These are phyloP conservation scores for Pterostichus niger DNA, from an alignment of 2,888 invertebrate species.

Conservation along the genomic window DNA sequence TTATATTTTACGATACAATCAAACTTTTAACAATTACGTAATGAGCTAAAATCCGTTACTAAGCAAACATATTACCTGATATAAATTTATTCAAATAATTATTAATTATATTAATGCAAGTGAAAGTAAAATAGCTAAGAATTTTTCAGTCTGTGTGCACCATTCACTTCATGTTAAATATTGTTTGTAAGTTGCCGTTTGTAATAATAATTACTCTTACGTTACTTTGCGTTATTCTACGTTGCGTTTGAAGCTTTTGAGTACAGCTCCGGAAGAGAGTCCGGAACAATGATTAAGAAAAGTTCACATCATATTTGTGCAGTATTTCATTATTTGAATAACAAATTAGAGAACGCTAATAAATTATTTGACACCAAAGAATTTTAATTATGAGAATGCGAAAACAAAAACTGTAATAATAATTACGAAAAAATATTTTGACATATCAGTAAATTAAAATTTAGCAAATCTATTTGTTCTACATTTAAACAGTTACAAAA, in stretches of 20 bases:
- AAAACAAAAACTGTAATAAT: neutral
- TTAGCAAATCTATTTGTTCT: conserved; percentile 36
- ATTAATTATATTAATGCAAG: conserved; percentile 48
- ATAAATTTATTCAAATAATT: conserved; percentile 55
- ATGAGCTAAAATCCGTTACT: conserved; percentile 16
- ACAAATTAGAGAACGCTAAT: neutral
- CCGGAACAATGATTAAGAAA: conserved; percentile 29
- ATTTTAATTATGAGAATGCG: conserved; percentile 9
- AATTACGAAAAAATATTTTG: conserved; percentile 19
- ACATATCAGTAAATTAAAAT: conserved; percentile 19
- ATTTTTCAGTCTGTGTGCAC: conserved; percentile 33
- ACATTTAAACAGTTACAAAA: conserved; percentile 29
- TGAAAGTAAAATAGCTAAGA: conserved; percentile 55
- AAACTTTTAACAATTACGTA: conserved; percentile 33
- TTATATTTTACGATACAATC: conserved; percentile 33
- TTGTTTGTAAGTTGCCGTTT: neutral
- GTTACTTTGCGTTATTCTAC: conserved; percentile 20
- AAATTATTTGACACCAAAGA: neutral
- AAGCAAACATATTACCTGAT: conserved; percentile 6
- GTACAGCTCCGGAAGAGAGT: neutral
- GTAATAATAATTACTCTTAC: conserved; percentile 28
- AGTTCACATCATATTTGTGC: neutral
- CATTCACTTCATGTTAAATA: conserved; percentile 46
- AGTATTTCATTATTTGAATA: neutral
- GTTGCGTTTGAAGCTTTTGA: neutral